Conservation (phyloP, 2,888 invertebrate genomes). For the Drosophila eohydei region DNA sequence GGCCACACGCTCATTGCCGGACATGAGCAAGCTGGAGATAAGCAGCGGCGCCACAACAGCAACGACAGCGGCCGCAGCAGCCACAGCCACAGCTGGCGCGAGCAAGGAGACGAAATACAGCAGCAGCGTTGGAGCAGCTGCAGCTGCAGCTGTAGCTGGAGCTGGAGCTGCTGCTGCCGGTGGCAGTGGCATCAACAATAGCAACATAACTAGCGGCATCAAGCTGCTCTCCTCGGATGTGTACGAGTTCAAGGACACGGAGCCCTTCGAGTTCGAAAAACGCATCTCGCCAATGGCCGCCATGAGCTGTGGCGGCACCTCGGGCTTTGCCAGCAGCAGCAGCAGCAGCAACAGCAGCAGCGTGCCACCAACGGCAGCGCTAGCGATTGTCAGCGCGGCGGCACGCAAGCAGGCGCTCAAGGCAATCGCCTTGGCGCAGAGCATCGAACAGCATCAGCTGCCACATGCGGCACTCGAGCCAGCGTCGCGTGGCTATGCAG, state of each 20-base stretch:
- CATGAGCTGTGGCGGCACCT: conserved; percentile 25
- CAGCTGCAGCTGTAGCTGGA: not conserved
- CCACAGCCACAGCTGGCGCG: not conserved
- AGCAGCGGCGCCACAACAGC: conserved; percentile 63
- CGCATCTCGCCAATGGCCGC: conserved; percentile 85
- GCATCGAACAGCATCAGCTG: conserved; percentile 51
- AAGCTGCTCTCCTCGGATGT: conserved; percentile 86
- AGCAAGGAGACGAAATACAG: conserved; percentile 37
- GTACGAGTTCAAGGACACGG: conserved; percentile 95
- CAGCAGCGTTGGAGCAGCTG: conserved; percentile 22
- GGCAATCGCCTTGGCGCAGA: conserved; percentile 42
- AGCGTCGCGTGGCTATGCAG: conserved; percentile 1
- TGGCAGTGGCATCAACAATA: conserved; percentile 15
- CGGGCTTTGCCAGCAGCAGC: conserved; percentile 31
- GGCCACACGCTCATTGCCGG: conserved; percentile 76
- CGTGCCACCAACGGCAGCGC: conserved; percentile 10
- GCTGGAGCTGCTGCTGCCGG: not conserved
- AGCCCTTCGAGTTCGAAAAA: conserved; percentile 93
- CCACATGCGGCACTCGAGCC: conserved; percentile 11
- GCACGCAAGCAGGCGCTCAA: conserved; percentile 57
- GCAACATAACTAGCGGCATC: conserved; percentile 26
- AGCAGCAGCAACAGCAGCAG: not conserved
- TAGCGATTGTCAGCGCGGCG: conserved; percentile 24
- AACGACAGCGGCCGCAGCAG: conserved; percentile 12
- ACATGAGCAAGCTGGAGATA: conserved; percentile 82